Evolutionary conservation across 2,888 invertebrate genomes (phyloP).

Genomic region (Pheosia gnoma): DNA sequence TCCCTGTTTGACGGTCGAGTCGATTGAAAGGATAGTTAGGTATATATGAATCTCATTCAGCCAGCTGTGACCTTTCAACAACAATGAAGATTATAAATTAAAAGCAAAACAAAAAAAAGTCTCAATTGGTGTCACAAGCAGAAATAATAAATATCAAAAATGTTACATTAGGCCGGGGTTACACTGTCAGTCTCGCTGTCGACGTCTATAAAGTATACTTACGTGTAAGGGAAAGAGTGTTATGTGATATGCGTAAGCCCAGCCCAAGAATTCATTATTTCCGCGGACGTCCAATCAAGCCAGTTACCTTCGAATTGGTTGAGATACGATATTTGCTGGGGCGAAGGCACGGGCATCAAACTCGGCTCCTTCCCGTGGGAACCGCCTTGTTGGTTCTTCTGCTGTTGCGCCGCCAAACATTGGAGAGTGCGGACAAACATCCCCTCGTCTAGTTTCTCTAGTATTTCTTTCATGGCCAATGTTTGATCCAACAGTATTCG

Average conservation of each 20-base stretch:
- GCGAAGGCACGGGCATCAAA: conserved; percentile 97
- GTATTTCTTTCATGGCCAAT: conserved; percentile 71
- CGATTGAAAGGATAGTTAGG: background rate
- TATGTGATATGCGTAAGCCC: conserved; percentile 16
- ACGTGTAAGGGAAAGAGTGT: conserved; percentile 8
- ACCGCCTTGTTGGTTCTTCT: conserved; percentile 76
- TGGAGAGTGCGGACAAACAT: conserved; percentile 83
- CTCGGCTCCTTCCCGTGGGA: conserved; percentile 90
- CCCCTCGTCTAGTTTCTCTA: conserved; percentile 81
- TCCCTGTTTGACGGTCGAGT: no score
- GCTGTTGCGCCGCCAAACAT: conserved; percentile 81
- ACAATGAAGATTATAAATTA: background rate
- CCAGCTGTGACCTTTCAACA: conserved; percentile 2
- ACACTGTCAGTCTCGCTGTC: conserved; percentile 27
- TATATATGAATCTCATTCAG: background rate
- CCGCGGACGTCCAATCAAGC: conserved; percentile 53
- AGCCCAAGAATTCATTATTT: conserved; percentile 22
- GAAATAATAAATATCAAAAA: conserved; percentile 36
- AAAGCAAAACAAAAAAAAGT: conserved; percentile 29
- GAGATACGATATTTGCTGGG: conserved; percentile 97
- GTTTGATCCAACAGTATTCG: conserved; percentile 49
- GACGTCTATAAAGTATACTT: conserved; percentile 1
- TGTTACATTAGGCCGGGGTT: conserved; percentile 39
- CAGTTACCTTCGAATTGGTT: conserved; percentile 94
- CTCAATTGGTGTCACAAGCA: conserved; percentile 36